Evolutionary conservation across 92 coral and sea anemone genomes (phyloP).

Genomic region (Siderastrea siderea): DNA sequence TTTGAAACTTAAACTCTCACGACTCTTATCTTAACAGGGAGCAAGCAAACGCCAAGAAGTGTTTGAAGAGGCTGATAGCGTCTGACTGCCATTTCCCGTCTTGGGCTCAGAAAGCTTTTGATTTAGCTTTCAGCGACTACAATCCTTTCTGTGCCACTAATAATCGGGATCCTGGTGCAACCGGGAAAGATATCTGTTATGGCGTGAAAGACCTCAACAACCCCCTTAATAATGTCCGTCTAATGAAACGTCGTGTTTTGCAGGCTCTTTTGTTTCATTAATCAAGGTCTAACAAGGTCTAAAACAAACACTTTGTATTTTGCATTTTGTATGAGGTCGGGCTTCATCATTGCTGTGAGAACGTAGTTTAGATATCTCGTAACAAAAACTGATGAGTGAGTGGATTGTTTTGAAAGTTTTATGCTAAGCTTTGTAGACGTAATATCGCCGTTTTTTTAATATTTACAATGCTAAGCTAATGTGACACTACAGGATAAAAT

Average conservation of each 20-base stretch:
- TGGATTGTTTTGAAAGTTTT: no score
- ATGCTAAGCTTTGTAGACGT: no score
- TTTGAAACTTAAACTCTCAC: not conserved
- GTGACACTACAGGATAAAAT: no score
- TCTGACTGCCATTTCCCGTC: constrained; percentile 11
- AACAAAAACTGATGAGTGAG: no score
- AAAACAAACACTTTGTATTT: no score
- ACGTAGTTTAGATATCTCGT: no score
- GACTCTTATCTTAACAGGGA: constrained; percentile 12
- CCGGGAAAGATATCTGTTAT: constrained; percentile 9
- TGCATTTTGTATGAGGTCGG: no score
- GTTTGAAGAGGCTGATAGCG: constrained; percentile 7
- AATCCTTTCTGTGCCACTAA: constrained; percentile 37
- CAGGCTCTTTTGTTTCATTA: not conserved
- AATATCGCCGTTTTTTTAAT: no score
- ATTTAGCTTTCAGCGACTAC: constrained; percentile 7
- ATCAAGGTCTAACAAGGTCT: no score
- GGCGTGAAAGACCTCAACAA: constrained; percentile 4
- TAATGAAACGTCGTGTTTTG: not conserved
- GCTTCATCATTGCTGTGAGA: no score
- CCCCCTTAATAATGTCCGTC: not conserved
- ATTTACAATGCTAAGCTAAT: no score
- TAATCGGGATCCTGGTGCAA: constrained; percentile 25
- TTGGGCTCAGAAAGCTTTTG: not conserved
- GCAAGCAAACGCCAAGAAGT: constrained; percentile 15